Conservation (phyloP, 1,140 invertebrate species). For the Drosophila obscura region DNA sequence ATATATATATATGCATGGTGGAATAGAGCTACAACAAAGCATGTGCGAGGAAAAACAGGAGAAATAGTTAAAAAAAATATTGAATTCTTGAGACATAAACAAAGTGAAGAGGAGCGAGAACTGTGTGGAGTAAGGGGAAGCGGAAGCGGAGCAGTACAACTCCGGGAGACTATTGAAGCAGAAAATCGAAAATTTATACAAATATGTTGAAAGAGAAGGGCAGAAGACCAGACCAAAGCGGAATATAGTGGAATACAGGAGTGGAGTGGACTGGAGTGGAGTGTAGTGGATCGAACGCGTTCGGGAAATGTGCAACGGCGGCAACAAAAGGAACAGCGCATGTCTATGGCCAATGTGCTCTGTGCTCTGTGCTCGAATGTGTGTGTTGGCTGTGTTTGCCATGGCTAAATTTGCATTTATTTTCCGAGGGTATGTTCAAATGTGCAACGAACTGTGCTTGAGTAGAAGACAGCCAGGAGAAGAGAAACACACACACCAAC, state of each 20-base stretch:
- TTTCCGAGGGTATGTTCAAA: constrained; percentile 79
- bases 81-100: constrained; percentile 79
- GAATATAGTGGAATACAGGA: constrained; percentile 22
- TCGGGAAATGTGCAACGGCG: constrained; percentile 68
- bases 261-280: constrained; percentile 22
- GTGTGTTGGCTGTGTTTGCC: constrained; percentile 54
- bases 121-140: constrained; percentile 32
- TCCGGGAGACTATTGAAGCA: constrained; percentile 70
- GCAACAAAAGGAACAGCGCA: constrained; percentile 69
- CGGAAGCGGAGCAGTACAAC: constrained; percentile 18
- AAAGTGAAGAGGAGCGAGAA: constrained; percentile 59
- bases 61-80: constrained; percentile 74
- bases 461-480: constrained; percentile 58
- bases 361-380: neutral
- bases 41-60: constrained; percentile 48
- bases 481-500: neutral
- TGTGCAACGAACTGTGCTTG: constrained; percentile 79
- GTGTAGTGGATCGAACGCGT: constrained; percentile 36
- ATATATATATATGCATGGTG: constrained; percentile 6
- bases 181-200: constrained; percentile 82
- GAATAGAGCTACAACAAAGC: constrained; percentile 44
- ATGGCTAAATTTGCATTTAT: constrained; percentile 79
- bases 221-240: neutral
- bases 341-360: constrained; percentile 46
- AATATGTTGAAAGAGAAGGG: constrained; percentile 69